A percentile compares a stretch with the other conserved stretches of the same genome.
These are phyloP conservation scores for Empidonax traillii DNA, from an alignment of 2,113 vertebrate species.

Conservation along the genomic window DNA sequence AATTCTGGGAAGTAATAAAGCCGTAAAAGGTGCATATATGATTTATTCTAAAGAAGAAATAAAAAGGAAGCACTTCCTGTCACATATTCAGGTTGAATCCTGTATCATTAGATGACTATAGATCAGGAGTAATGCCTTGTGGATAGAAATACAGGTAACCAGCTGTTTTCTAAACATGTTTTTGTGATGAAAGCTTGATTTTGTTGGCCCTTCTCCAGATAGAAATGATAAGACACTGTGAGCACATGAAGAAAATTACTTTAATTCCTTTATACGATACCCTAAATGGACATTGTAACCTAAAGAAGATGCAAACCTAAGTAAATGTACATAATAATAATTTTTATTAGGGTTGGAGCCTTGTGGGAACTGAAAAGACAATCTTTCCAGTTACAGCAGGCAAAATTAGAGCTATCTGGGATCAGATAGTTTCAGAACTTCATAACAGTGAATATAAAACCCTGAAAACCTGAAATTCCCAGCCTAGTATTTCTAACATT, in stretches of 20 bases:
- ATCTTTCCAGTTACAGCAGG: neutral
- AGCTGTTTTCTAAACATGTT: neutral
- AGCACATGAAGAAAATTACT: neutral
- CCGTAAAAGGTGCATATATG: neutral
- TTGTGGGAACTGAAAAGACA: neutral
- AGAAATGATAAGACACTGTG: neutral
- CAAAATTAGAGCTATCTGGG: neutral
- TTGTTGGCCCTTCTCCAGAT: neutral
- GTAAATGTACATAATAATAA: neutral
- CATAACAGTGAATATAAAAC: neutral
- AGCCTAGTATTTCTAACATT: neutral
- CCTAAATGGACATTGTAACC: neutral
- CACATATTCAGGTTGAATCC: neutral
- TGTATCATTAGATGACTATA: neutral
- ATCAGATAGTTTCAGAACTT: neutral
- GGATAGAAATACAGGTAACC: neutral
- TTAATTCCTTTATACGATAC: neutral
- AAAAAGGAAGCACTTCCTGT: neutral
- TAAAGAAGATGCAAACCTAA: neutral
- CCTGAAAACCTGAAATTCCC: neutral
- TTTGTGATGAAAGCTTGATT: neutral
- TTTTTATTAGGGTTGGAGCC: neutral
- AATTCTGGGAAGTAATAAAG: neutral
- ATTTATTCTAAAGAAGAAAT: neutral
- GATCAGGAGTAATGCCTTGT: neutral